These are phyloP conservation scores for Taenaris catops DNA, from an alignment of 2,888 invertebrate genomes.

Conservation along the genomic window DNA sequence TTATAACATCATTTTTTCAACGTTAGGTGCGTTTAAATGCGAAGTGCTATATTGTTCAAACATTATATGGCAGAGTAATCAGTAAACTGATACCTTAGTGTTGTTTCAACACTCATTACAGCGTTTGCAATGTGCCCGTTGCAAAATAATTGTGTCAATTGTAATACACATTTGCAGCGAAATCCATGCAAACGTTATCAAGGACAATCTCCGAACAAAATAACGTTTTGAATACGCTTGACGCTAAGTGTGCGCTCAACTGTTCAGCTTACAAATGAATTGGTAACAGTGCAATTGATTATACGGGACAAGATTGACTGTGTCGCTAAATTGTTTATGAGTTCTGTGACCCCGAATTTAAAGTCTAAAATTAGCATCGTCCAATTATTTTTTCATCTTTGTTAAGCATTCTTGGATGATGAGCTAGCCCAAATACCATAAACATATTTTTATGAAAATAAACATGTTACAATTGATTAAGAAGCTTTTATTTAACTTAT, in stretches of 20 bases:
- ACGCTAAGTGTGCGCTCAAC: conserved; percentile 5
- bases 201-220: conserved; percentile 34
- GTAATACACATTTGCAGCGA: conserved; percentile 37
- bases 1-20: too few relatives aligned
- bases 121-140: conserved; percentile 18
- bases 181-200: conserved; percentile 39
- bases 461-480: too few relatives aligned
- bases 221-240: conserved; percentile 12
- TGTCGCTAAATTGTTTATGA: conserved; percentile 18
- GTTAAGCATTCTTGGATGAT: too few relatives aligned
- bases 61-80: too few relatives aligned
- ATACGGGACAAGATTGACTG: conserved; percentile 20
- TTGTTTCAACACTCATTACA: conserved; percentile 18
- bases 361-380: neutral
- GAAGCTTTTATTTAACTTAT: too few relatives aligned
- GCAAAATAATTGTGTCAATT: conserved; percentile 36
- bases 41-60: too few relatives aligned
- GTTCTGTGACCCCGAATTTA: conserved; percentile 15
- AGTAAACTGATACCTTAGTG: conserved; percentile 16
- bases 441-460: too few relatives aligned
- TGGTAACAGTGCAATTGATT: conserved; percentile 21
- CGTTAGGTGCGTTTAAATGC: too few relatives aligned
- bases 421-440: too few relatives aligned
- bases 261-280: conserved; percentile 18
- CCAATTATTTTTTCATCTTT: neutral